Evolutionary conservation across 2,888 invertebrate species (phyloP), one percentile per base, ranked within the genome.

Genomic region (Phrixothrix hirtus): DNA sequence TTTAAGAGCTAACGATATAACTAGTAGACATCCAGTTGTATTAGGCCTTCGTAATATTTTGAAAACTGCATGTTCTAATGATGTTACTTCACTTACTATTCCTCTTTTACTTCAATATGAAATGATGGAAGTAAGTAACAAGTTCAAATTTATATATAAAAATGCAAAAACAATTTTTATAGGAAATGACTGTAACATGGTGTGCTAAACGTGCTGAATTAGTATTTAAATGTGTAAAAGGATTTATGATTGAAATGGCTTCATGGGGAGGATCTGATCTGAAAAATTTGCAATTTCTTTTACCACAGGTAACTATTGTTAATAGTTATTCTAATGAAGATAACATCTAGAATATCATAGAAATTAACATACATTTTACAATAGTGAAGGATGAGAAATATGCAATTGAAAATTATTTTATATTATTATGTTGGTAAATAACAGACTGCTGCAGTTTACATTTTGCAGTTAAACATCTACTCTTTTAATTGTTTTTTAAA

Each of bases 181-280:
- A 89, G 87, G 92, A 92, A 71, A 92, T 95, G 93, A 97, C 96
- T 0, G 88, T 95, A 42, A 86, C 89, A 25, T 99, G 98, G 98
- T 98, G 97, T 76, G 83, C 91, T 70, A 90, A 94, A 67, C 81
- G 98, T 66, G 97, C 98, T 1, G 99, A 99, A 78, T 80, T 99
- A 58, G 91, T 99, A 51, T 94, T 97, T 70, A 99, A 99, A 78
- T 99, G 99, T 78, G 92, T 96, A 42, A 99, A 99, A 79, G 99
- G 99, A 1, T 99, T 98, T 77, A 92, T 99, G 92, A 95, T 99
- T 76, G 99, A 99, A 81, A 93, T 95, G 82, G 89, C 92, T 5
- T 91, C 94, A 0, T 90, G 94, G 87, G 93, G 93, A 55, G 93
- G 93, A 21, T 88, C 91, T 0, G 92, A 91, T 76, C 79, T 93